A percentile compares a stretch with the other conserved stretches of the same genome.
Evolutionary conservation across 2,888 invertebrate species (phyloP).

Genomic region (Hydroisotoma schaefferi): DNA sequence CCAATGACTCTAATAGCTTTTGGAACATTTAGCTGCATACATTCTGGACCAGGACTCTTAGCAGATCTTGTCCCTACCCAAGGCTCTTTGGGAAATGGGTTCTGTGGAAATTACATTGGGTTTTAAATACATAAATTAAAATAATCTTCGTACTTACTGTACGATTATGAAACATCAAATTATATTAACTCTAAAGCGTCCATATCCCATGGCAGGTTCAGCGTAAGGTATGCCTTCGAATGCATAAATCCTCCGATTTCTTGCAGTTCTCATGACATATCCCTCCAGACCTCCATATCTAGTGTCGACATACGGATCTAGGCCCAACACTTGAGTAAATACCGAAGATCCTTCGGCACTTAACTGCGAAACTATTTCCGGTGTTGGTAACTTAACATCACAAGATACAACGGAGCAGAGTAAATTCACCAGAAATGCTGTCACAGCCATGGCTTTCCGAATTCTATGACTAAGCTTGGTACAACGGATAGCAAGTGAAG

Average conservation of each 20-base stretch:
- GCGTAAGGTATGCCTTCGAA: slow-evolving; percentile 37
- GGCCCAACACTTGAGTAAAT: slow-evolving; percentile 20
- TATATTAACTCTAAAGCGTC: slow-evolving; percentile 25
- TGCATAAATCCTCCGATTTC: slow-evolving; percentile 34
- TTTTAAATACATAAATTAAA: not conserved
- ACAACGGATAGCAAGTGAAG: not conserved
- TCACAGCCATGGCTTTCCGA: slow-evolving; percentile 2
- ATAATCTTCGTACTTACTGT: not conserved
- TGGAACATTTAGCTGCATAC: slow-evolving; percentile 34
- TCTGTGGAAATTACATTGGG: slow-evolving; percentile 6
- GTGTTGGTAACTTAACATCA: slow-evolving; percentile 30
- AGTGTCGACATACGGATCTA: slow-evolving; percentile 37
- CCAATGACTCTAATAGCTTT: slow-evolving; percentile 26
- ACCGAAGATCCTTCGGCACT: slow-evolving; percentile 10
- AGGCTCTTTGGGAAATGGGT: slow-evolving; percentile 21
- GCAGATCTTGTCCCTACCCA: slow-evolving; percentile 31
- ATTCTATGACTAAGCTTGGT: not conserved
- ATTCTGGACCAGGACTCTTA: slow-evolving; percentile 32
- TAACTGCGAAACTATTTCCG: slow-evolving; percentile 22
- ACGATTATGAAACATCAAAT: not conserved
- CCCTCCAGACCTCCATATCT: slow-evolving; percentile 36
- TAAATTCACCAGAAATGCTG: slow-evolving; percentile 35
- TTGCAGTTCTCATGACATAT: slow-evolving; percentile 33
- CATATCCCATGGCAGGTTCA: slow-evolving; percentile 20
- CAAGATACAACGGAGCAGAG: slow-evolving; percentile 41